Evolutionary conservation across 92 coral and sea anemone genomes (phyloP).

Genomic region (Porites rus): DNA sequence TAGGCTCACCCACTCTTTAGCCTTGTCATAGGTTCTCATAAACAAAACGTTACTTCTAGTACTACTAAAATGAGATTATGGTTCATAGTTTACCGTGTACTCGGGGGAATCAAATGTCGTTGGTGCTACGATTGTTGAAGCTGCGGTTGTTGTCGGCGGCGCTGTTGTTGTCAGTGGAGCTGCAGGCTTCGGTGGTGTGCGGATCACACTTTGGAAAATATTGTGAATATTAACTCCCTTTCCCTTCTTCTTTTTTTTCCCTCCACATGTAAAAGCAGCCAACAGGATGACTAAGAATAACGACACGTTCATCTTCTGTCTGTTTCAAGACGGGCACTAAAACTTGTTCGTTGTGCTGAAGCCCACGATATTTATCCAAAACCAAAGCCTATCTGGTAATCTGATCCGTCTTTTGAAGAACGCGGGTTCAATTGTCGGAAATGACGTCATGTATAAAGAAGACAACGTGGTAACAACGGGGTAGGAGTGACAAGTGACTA

Average conservation of each 20-base stretch:
- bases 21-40: background rate
- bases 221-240: background rate
- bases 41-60: background rate
- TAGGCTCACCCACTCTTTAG: background rate
- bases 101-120: background rate
- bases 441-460: background rate
- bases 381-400: background rate
- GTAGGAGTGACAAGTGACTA: too few species aligned
- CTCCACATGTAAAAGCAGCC: slow-evolving; percentile 13
- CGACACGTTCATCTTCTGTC: slow-evolving; percentile 10
- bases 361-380: too few species aligned
- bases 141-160: background rate
- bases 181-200: background rate
- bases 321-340: background rate
- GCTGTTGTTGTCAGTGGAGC: background rate
- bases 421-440: slow-evolving; percentile 22
- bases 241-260: slow-evolving; percentile 13
- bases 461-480: too few species aligned
- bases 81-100: background rate
- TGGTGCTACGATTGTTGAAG: background rate
- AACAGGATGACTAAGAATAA: slow-evolving; percentile 4
- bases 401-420: background rate
- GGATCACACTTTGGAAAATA: background rate
- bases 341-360: background rate
- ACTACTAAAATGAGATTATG: background rate